phyloP scores from a whole-genome alignment of 2,113 vertebrate genomes.

The Brienomyrus brachyistius region DNA sequence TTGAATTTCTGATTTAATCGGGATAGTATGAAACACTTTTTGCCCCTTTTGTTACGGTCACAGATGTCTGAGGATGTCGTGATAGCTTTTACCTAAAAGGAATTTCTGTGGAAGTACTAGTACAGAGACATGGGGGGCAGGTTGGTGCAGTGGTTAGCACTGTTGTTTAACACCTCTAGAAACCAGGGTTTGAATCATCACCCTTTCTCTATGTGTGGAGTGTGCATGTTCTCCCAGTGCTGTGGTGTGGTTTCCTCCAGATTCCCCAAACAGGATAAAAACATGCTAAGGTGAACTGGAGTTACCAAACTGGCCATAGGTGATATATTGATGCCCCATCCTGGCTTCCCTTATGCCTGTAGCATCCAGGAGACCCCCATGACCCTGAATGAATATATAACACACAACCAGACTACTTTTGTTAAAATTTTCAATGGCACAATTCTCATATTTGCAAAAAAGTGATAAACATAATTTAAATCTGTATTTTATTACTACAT shows the following conservation, averaged over 20 bases:
- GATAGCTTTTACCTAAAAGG: background rate
- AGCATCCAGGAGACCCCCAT: too few relatives aligned
- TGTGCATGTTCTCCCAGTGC: background rate
- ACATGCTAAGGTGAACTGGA: background rate
- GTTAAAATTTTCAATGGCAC: too few relatives aligned
- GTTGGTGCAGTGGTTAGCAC: background rate
- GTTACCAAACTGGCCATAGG: background rate
- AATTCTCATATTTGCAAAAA: too few relatives aligned
- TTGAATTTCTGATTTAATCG: background rate
- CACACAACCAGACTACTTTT: too few relatives aligned
- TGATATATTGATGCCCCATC: background rate
- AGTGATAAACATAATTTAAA: background rate
- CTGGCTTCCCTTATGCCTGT: background rate
- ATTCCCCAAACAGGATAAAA: background rate
- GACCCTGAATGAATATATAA: too few relatives aligned
- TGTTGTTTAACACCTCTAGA: too few relatives aligned
- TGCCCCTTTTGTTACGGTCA: background rate
- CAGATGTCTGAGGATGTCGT: background rate
- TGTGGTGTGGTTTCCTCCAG: background rate
- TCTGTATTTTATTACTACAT: background rate
- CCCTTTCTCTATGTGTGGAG: background rate
- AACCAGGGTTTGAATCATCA: background rate
- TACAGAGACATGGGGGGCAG: background rate
- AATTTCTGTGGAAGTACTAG: background rate
- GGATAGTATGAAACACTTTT: background rate